Conservation (phyloP, 2,888 invertebrate species). For the Agonopterix alstromeriana region DNA sequence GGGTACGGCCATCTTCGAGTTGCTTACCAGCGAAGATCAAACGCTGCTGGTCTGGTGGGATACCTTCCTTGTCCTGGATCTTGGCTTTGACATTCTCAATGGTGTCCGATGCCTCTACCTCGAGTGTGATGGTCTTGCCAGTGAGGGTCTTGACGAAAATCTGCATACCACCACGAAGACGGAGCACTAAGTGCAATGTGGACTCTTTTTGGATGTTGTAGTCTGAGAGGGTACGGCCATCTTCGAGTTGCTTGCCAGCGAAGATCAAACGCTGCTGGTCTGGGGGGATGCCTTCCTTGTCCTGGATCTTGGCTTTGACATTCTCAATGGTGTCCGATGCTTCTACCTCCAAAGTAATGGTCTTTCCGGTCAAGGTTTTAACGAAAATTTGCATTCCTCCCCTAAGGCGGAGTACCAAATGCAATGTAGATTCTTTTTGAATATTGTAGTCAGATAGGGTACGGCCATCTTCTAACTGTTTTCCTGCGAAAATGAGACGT, state of each 20-base stretch:
- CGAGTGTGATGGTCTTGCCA: not conserved
- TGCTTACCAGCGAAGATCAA: too few relatives aligned
- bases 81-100: not conserved
- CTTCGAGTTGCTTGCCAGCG: slow-evolving; percentile 20
- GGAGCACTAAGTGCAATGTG: slow-evolving; percentile 14
- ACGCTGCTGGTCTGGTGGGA: too few relatives aligned
- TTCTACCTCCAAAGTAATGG: slow-evolving; percentile 20
- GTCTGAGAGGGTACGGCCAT: slow-evolving; percentile 17
- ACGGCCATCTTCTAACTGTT: slow-evolving; percentile 20
- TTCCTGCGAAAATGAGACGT: slow-evolving; percentile 18
- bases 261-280: slow-evolving; percentile 21
- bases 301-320: slow-evolving; percentile 21
- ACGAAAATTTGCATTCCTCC: slow-evolving; percentile 24
- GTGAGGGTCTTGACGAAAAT: too few relatives aligned
- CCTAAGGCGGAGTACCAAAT: slow-evolving; percentile 21
- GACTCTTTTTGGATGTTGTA: slow-evolving; percentile 20
- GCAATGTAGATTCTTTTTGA: slow-evolving; percentile 25
- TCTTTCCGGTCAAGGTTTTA: slow-evolving; percentile 21
- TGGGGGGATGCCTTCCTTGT: slow-evolving; percentile 21
- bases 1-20: too few relatives aligned
- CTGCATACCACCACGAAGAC: slow-evolving; percentile 11
- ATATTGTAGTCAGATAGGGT: slow-evolving; percentile 20
- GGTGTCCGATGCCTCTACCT: not conserved
- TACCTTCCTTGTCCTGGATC: not conserved
- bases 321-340: slow-evolving; percentile 21